These are phyloP conservation scores for Anaspis maculata DNA, from an alignment of 2,888 invertebrate species.

Conservation along the genomic window DNA sequence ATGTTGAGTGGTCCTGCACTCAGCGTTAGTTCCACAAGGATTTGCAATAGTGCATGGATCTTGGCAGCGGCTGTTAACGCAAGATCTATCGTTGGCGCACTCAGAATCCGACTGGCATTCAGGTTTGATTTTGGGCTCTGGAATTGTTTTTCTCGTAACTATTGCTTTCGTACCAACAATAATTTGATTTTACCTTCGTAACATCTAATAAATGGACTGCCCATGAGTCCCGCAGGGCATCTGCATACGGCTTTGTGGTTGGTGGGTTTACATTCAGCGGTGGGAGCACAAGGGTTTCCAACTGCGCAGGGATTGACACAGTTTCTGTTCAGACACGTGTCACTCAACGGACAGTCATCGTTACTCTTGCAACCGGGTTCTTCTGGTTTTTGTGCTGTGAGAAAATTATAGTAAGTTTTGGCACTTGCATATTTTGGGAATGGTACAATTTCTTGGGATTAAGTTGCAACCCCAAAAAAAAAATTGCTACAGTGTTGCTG, in stretches of 20 bases:
- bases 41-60: slow-evolving; percentile 70
- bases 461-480: no score
- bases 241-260: slow-evolving; percentile 71
- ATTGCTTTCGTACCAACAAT: no score
- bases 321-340: slow-evolving; percentile 61
- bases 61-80: slow-evolving; percentile 70
- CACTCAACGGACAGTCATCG: slow-evolving; percentile 62
- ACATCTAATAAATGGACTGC: slow-evolving; percentile 77
- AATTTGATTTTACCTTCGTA: slow-evolving; percentile 36
- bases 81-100: slow-evolving; percentile 70
- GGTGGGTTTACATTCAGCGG: slow-evolving; percentile 67
- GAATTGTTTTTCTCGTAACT: no score
- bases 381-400: slow-evolving; percentile 39
- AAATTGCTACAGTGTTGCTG: no score
- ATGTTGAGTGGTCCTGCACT: slow-evolving; percentile 69
- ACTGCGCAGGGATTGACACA: slow-evolving; percentile 71
- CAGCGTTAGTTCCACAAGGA: slow-evolving; percentile 73
- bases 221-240: slow-evolving; percentile 64
- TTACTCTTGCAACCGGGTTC: slow-evolving; percentile 61
- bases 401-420: slow-evolving; percentile 13
- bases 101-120: slow-evolving; percentile 68
- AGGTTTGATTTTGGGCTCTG: slow-evolving; percentile 47
- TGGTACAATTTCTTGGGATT: no score
- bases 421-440: slow-evolving; percentile 10
- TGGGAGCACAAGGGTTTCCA: slow-evolving; percentile 64